These are phyloP conservation scores for Himantopus leucocephalus DNA, from an alignment of 2,113 vertebrate species.

Conservation along the genomic window DNA sequence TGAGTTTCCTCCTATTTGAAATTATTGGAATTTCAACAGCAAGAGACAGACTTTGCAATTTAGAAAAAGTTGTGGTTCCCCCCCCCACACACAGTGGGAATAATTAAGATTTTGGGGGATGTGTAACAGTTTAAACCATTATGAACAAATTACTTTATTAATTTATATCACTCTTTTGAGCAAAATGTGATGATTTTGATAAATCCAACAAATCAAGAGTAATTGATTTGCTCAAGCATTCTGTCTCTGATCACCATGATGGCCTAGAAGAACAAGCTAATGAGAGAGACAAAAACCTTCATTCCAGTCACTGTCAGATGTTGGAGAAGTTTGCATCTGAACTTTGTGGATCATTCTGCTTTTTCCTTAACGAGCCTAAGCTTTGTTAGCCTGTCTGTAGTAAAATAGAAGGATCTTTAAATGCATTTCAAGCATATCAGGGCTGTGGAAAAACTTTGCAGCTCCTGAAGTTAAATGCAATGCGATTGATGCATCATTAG, in stretches of 20 bases:
- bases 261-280: neutral
- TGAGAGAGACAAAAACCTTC: neutral
- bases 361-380: neutral
- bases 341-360: neutral
- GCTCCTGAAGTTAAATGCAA: neutral
- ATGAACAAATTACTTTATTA: neutral
- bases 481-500: slow-evolving; percentile 53
- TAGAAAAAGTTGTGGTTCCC: neutral
- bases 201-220: neutral
- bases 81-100: neutral
- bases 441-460: neutral
- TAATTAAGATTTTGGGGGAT: neutral
- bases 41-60: neutral
- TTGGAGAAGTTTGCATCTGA: neutral
- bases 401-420: neutral
- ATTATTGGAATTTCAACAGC: neutral
- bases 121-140: neutral
- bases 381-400: neutral
- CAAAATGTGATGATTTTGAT: neutral
- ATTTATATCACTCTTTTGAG: neutral
- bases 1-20: neutral
- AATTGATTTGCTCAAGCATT: neutral
- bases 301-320: neutral
- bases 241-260: neutral
- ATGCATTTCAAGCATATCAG: neutral